phyloP scores from a whole-genome alignment of 2,113 vertebrate species.

The Hiodon tergisus region DNA sequence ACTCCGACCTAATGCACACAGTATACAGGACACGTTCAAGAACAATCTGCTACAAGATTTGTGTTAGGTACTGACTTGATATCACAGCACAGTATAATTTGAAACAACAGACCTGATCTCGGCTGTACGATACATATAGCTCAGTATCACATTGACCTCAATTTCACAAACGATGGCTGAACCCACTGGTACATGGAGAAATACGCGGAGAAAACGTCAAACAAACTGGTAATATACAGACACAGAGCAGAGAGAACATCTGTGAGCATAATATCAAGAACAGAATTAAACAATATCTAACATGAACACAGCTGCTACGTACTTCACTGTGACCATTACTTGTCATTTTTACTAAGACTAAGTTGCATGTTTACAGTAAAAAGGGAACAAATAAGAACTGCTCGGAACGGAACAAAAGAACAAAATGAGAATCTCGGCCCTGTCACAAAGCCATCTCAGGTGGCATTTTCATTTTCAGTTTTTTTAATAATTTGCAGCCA shows the following conservation, averaged over 20 bases:
- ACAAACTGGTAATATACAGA: conserved; percentile 30
- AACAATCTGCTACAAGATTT: conserved; percentile 34
- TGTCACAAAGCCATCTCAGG: too few species aligned
- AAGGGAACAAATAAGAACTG: not conserved
- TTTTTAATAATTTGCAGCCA: too few species aligned
- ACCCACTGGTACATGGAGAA: conserved; percentile 33
- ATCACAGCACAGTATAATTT: conserved; percentile 38
- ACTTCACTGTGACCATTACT: conserved; percentile 27
- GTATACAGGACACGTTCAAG: conserved; percentile 22
- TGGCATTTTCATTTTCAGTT: too few species aligned
- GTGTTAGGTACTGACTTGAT: conserved; percentile 35
- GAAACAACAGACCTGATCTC: conserved; percentile 34
- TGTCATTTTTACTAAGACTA: conserved; percentile 16
- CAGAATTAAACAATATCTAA: conserved; percentile 31
- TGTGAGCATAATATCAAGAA: conserved; percentile 29
- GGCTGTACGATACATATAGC: conserved; percentile 25
- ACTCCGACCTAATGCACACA: conserved; percentile 15
- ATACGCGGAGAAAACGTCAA: conserved; percentile 2
- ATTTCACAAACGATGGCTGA: conserved; percentile 33
- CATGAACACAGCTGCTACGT: conserved; percentile 37
- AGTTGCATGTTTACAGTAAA: conserved; percentile 13
- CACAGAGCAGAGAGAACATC: conserved; percentile 26
- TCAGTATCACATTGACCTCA: conserved; percentile 31
- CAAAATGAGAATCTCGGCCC: not conserved
- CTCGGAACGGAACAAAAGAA: not conserved